Percentiles rank a stretch among this genome's conserved stretches.
phyloP scores from a whole-genome alignment of 1,140 invertebrate species.

The Tetragnatha versicolor region DNA sequence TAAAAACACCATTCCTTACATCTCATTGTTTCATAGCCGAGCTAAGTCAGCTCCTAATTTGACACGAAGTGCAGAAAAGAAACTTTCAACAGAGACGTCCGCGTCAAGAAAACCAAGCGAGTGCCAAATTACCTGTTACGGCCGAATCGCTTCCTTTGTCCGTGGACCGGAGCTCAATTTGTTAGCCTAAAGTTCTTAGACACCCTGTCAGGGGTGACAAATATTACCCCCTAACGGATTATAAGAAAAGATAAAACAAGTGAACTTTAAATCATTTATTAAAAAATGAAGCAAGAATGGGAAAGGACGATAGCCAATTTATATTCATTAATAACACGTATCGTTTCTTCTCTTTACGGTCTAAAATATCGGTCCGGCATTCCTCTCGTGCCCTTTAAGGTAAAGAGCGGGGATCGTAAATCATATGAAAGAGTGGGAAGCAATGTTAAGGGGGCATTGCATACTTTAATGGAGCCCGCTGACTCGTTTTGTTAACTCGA shows the following conservation, averaged over 20 bases:
- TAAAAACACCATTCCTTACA: too few species aligned
- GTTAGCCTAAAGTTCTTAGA: constrained; percentile 45
- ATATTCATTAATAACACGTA: constrained; percentile 54
- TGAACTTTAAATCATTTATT: constrained; percentile 50
- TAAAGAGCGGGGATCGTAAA: constrained; percentile 25
- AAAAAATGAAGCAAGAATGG: constrained; percentile 47
- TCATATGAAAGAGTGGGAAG: constrained; percentile 34
- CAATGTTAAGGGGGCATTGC: constrained; percentile 36
- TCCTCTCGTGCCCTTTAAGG: constrained; percentile 28
- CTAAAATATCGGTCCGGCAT: constrained; percentile 47
- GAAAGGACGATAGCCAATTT: constrained; percentile 38
- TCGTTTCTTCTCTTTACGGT: constrained; percentile 23
- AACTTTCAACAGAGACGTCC: too few species aligned
- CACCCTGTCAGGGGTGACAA: constrained; percentile 48
- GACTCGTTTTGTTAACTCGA: constrained; percentile 48
- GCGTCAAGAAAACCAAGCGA: too few species aligned
- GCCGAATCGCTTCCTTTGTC: too few species aligned
- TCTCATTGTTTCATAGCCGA: too few species aligned
- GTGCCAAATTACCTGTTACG: too few species aligned
- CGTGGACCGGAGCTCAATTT: constrained; percentile 28
- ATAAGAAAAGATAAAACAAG: constrained; percentile 53
- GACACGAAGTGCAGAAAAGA: too few species aligned
- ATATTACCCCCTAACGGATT: constrained; percentile 50
- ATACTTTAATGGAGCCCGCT: constrained; percentile 39
- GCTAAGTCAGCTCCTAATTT: too few species aligned